Conservation (phyloP, 2,113 vertebrate species). For the Ellobius talpinus region DNA sequence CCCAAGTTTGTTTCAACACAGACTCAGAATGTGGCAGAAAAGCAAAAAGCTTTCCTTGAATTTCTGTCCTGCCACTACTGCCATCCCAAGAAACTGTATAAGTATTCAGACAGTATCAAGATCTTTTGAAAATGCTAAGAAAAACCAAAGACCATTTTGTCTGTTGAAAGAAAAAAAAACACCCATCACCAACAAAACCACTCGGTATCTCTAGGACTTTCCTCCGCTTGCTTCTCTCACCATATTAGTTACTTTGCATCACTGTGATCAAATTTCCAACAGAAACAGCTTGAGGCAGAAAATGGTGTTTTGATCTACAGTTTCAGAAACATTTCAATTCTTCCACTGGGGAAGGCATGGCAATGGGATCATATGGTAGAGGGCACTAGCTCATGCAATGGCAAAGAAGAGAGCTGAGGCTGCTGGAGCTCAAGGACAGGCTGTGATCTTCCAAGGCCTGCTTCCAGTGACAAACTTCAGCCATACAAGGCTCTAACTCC, state of each 20-base stretch:
- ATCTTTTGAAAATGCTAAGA: background rate
- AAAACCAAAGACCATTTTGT: background rate
- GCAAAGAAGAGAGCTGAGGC: background rate
- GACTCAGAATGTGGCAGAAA: background rate
- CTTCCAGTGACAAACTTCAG: background rate
- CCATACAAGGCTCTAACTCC: too few relatives aligned
- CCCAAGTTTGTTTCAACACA: background rate
- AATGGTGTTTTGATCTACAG: background rate
- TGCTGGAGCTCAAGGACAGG: background rate
- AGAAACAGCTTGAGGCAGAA: background rate
- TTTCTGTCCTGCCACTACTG: background rate
- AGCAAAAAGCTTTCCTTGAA: background rate
- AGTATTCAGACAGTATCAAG: background rate
- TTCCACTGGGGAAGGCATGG: background rate
- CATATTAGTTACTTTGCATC: background rate
- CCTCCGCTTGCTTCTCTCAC: background rate
- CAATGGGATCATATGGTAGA: background rate
- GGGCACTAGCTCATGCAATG: background rate
- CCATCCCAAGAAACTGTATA: background rate
- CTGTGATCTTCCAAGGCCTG: background rate
- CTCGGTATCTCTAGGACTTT: background rate
- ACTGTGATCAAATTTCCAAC: background rate
- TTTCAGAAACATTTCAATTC: background rate
- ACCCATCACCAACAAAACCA: background rate
- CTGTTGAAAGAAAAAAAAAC: background rate